phyloP scores from a whole-genome alignment of 2,888 invertebrate genomes.

The Acrobasis suavella region DNA sequence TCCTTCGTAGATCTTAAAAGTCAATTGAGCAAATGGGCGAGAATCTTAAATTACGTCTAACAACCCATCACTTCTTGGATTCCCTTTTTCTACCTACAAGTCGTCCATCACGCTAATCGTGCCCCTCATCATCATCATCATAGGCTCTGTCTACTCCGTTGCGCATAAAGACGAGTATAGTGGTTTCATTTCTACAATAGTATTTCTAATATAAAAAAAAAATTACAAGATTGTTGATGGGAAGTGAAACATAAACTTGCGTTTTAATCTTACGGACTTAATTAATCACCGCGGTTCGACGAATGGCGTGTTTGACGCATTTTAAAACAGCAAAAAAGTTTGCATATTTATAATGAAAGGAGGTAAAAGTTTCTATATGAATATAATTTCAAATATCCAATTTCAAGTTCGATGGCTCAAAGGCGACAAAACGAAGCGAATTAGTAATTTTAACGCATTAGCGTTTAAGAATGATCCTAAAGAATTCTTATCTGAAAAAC shows the following conservation, averaged over 20 bases:
- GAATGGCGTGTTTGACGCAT: constrained; percentile 6
- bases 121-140: no score
- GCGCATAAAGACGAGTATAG: no score
- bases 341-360: constrained; percentile 14
- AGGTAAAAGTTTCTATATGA: constrained; percentile 13
- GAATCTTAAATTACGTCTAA: no score
- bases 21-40: no score
- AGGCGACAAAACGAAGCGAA: constrained; percentile 1
- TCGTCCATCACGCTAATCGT: no score
- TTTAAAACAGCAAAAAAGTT: constrained; percentile 3
- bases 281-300: constrained; percentile 1
- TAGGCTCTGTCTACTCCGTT: no score
- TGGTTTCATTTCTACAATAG: neutral
- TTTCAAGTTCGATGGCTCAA: neutral
- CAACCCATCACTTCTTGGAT: no score
- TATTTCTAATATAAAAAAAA: constrained; percentile 10
- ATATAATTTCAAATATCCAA: neutral
- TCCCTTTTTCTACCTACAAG: no score
- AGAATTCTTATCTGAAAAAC: constrained; percentile 6
- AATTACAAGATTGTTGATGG: constrained; percentile 2
- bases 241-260: neutral
- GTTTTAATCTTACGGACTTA: constrained; percentile 9
- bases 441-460: constrained; percentile 7
- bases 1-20: no score
- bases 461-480: constrained; percentile 1